Evolutionary conservation across 30 jellyfish, hydroid and myxozoan species (phyloP).

Genomic region (Chrysaora quinquecirrha): DNA sequence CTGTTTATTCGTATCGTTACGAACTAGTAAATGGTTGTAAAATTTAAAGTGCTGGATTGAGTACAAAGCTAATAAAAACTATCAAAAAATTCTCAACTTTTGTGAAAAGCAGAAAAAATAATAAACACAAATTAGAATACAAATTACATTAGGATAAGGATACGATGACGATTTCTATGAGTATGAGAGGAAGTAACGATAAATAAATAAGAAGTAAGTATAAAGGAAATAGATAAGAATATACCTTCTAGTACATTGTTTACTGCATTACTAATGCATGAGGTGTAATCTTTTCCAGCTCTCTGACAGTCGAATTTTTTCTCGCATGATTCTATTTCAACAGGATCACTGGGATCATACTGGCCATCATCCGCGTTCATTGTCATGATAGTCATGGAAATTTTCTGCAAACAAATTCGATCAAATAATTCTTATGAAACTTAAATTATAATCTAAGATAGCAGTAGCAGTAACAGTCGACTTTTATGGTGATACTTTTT

Average conservation of each 20-base stretch:
- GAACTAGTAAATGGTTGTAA: too few species aligned
- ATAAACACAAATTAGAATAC: too few species aligned
- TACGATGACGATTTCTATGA: too few species aligned
- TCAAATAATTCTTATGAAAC: neutral
- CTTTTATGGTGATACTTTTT: neutral
- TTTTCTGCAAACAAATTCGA: conserved; percentile 40
- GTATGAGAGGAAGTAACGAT: too few species aligned
- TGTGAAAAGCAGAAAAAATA: too few species aligned
- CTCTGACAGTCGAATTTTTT: neutral
- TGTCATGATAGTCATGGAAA: conserved; percentile 50
- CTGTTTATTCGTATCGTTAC: too few species aligned
- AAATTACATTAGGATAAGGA: too few species aligned
- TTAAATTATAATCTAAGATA: neutral
- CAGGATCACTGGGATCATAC: conserved; percentile 24
- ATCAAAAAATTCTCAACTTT: too few species aligned
- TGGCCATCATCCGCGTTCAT: conserved; percentile 62
- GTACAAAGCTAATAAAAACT: too few species aligned
- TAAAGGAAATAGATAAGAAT: neutral
- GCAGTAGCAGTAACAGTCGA: neutral
- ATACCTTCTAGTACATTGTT: conserved; percentile 79
- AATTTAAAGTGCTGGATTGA: too few species aligned
- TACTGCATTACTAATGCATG: conserved; percentile 79
- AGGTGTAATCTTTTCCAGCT: conserved; percentile 47
- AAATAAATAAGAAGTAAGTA: too few species aligned
- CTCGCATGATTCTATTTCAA: neutral